Conservation (phyloP, 2,797 vertebrate genomes). For the Coilia nasus region DNA sequence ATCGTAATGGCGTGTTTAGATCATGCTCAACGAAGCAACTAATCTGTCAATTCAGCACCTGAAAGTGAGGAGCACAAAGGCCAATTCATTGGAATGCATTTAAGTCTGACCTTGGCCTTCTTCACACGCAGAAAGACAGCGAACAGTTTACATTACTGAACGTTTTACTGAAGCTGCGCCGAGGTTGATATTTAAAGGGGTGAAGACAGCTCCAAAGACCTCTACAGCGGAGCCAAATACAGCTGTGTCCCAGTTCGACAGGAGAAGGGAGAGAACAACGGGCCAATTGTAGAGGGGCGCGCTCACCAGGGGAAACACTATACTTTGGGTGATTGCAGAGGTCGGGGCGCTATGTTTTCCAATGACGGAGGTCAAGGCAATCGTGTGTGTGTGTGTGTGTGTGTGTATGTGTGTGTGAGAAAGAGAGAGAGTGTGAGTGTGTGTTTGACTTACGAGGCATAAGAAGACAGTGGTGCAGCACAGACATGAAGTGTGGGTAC, state of each 20-base stretch:
- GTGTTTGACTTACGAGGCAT: conserved; percentile 91
- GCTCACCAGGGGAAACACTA: background rate
- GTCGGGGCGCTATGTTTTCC: background rate
- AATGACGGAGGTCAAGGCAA: conserved; percentile 7
- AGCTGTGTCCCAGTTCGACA: background rate
- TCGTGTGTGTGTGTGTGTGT: background rate
- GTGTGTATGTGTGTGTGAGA: background rate
- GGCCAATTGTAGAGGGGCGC: background rate
- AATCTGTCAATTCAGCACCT: background rate
- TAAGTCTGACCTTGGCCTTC: conserved; percentile 3
- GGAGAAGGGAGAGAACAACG: background rate
- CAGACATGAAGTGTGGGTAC: conserved; percentile 98
- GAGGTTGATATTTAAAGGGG: background rate
- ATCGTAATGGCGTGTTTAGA: background rate
- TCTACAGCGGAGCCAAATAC: background rate
- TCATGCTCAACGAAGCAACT: background rate
- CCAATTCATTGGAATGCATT: background rate
- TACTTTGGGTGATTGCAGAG: background rate
- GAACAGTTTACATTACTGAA: background rate
- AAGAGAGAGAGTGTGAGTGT: background rate
- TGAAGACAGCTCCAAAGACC: background rate
- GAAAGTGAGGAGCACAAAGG: background rate
- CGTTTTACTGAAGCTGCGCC: background rate
- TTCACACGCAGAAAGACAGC: background rate
- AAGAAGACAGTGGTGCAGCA: conserved; percentile 98